A percentile compares a stretch with the other conserved stretches of the same genome.
Evolutionary conservation across 2,113 vertebrate species (phyloP).

Genomic region (Scomber colias): DNA sequence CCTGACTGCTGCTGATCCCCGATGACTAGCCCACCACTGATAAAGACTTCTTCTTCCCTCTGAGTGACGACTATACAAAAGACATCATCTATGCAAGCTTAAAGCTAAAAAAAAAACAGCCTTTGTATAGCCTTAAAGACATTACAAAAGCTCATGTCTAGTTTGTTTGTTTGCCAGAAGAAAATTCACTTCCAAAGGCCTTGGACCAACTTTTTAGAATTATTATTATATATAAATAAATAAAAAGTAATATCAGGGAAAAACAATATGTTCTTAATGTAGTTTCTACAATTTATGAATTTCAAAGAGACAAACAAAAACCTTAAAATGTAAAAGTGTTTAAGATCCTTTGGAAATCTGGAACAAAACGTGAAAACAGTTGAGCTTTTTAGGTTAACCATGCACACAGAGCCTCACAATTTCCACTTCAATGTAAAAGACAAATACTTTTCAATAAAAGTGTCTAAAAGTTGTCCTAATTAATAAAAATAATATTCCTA

Average conservation of each 20-base stretch:
- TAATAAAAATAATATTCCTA: no score
- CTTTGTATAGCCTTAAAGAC: not conserved
- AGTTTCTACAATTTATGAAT: not conserved
- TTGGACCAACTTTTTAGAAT: not conserved
- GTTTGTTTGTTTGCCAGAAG: not conserved
- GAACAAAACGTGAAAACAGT: not conserved
- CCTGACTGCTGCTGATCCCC: constrained; percentile 60
- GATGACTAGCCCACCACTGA: constrained; percentile 71
- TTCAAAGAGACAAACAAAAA: not conserved
- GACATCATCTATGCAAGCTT: not conserved
- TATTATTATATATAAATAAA: not conserved
- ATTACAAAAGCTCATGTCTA: not conserved
- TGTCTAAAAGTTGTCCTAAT: no score
- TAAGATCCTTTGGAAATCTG: not conserved
- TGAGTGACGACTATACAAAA: not conserved
- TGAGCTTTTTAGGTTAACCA: not conserved
- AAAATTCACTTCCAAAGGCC: not conserved
- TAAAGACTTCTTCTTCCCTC: constrained; percentile 64
- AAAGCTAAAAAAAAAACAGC: not conserved
- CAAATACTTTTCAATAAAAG: not conserved
- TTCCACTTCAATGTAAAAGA: not conserved
- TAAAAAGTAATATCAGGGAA: not conserved
- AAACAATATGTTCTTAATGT: not conserved
- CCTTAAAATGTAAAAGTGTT: not conserved
- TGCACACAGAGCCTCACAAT: not conserved